These are phyloP conservation scores for Willowsia nigromaculata DNA, from an alignment of 2,888 invertebrate genomes.

Conservation along the genomic window DNA sequence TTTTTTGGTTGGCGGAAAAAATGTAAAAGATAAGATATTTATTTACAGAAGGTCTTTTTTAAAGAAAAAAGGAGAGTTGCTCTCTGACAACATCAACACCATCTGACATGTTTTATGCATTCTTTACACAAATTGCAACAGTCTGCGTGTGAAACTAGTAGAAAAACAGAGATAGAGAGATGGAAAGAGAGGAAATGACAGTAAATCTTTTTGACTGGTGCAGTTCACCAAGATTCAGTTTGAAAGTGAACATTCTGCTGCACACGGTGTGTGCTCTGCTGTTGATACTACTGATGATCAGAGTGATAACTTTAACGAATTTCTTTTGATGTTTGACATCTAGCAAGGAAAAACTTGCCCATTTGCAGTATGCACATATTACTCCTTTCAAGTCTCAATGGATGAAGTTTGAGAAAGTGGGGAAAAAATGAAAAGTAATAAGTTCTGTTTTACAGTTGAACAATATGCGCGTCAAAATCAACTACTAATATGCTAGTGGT, in stretches of 20 bases:
- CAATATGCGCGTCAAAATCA: slow-evolving; percentile 8
- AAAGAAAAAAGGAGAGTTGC: slow-evolving; percentile 8
- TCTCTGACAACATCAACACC: slow-evolving; percentile 57
- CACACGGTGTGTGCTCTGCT: not conserved
- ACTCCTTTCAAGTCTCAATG: not conserved
- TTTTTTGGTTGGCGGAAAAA: not conserved
- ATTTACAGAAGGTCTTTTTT: slow-evolving; percentile 20
- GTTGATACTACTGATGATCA: not conserved
- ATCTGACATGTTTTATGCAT: slow-evolving; percentile 59
- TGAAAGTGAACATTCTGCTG: not conserved
- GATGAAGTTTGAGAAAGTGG: not conserved
- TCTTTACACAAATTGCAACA: slow-evolving; percentile 36
- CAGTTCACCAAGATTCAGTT: not conserved
- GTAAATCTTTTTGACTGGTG: slow-evolving; percentile 34
- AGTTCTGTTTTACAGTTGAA: slow-evolving; percentile 11
- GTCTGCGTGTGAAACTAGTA: slow-evolving; percentile 24
- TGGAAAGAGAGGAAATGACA: slow-evolving; percentile 35
- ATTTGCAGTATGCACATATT: not conserved
- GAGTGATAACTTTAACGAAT: slow-evolving; percentile 29
- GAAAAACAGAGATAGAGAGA: not conserved
- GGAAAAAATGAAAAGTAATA: slow-evolving; percentile 19
- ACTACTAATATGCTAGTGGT: not conserved
- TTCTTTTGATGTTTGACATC: slow-evolving; percentile 19
- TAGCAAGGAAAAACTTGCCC: not conserved
- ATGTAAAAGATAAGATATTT: slow-evolving; percentile 7